Evolutionary conservation across 1,140 invertebrate genomes (phyloP).

Genomic region (Philopotamus ludificatus): DNA sequence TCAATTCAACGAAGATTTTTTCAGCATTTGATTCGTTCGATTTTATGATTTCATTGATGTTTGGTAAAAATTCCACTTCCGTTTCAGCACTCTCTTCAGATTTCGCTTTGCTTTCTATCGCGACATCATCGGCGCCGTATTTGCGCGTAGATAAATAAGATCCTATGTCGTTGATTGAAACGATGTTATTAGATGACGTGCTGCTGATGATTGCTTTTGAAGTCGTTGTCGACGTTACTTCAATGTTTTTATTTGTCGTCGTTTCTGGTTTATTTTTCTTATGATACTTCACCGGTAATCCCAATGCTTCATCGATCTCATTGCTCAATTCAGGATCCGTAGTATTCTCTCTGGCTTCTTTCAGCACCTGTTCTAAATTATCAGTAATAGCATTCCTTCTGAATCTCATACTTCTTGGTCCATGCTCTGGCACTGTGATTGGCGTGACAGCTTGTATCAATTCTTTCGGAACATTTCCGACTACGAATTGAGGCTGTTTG

Average conservation of each 20-base stretch:
- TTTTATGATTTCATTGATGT: not conserved
- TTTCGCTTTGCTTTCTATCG: constrained; percentile 1
- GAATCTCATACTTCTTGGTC: constrained; percentile 55
- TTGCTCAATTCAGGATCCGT: constrained; percentile 49
- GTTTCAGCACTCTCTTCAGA: not conserved
- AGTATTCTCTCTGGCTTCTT: constrained; percentile 46
- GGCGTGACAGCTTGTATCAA: constrained; percentile 56
- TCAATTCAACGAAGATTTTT: constrained; percentile 22
- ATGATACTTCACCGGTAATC: constrained; percentile 10
- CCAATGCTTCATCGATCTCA: constrained; percentile 49
- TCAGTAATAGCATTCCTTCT: constrained; percentile 45
- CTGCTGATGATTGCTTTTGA: not conserved
- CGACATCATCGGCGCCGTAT: constrained; percentile 2
- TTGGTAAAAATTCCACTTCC: not conserved
- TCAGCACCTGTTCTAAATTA: constrained; percentile 50
- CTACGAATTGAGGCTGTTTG: constrained; percentile 54
- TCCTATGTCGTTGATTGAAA: constrained; percentile 28
- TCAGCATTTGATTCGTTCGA: not conserved
- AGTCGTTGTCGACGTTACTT: not conserved
- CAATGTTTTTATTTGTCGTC: not conserved
- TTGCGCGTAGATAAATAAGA: constrained; percentile 24
- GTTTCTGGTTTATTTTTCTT: not conserved
- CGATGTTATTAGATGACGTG: not conserved
- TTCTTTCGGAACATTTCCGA: constrained; percentile 59
- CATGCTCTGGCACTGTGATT: constrained; percentile 60